Percentiles rank a stretch among this genome's conserved stretches.
Conservation (phyloP, 1,140 invertebrate species). For the Lordiphosa mommai region DNA sequence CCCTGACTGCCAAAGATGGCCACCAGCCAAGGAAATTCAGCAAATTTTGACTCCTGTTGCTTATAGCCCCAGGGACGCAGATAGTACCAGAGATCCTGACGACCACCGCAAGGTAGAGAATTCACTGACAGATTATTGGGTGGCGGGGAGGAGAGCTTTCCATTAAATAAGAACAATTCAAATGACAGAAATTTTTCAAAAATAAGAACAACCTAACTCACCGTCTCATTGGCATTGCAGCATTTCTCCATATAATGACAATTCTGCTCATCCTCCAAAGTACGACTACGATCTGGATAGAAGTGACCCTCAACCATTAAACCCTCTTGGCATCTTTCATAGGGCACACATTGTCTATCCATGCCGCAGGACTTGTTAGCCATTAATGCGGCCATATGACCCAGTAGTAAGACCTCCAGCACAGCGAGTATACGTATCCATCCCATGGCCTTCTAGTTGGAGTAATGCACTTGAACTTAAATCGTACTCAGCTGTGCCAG, state of each 20-base stretch:
- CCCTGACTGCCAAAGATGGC: constrained; percentile 19
- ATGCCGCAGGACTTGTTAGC: constrained; percentile 21
- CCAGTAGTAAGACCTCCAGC: background rate
- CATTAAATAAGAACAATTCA: background rate
- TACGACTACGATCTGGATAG: constrained; percentile 48
- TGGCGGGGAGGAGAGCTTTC: constrained; percentile 2
- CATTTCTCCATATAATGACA: constrained; percentile 64
- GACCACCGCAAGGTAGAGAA: constrained; percentile 26
- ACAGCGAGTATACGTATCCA: background rate
- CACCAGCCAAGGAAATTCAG: constrained; percentile 54
- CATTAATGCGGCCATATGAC: no score
- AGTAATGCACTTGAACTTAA: constrained; percentile 27
- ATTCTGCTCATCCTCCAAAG: constrained; percentile 20
- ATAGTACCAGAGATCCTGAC: constrained; percentile 41
- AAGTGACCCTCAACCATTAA: constrained; percentile 34
- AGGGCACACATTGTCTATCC: constrained; percentile 46
- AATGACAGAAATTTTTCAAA: background rate
- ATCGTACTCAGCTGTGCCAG: background rate
- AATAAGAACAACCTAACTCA: background rate
- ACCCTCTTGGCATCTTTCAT: constrained; percentile 46
- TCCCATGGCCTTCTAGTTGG: background rate
- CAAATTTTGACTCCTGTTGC: constrained; percentile 45
- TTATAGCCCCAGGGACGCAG: constrained; percentile 42
- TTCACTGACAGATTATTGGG: background rate
- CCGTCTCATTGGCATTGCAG: constrained; percentile 31